Evolutionary conservation across 1,140 invertebrate genomes (phyloP), one percentile per base, ranked within the genome.

Genomic region (Babylonia areolata): DNA sequence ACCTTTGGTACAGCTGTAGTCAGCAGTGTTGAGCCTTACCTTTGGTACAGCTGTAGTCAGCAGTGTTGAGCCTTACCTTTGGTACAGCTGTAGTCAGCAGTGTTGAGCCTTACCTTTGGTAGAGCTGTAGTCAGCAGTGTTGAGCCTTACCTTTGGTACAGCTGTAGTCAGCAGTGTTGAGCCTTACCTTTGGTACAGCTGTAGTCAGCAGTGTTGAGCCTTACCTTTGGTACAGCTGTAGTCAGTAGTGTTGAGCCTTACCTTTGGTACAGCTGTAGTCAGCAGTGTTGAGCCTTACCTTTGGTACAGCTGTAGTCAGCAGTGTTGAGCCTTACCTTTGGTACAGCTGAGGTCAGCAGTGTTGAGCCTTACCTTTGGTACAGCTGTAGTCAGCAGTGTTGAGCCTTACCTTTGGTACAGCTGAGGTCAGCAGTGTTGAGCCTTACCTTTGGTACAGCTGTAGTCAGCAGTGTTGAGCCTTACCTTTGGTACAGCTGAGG

Each of bases 11-110:
- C 28, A 23, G 9, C 46, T 51, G 2, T 51, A n/a, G n/a, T n/a
- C n/a, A n/a, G n/a, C n/a, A n/a, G n/a, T n/a, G n/a, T n/a, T n/a
- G n/a, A n/a, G 78, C 40, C 51, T 23, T 80, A 80, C 78, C 54
- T 80, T 31, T 80, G 78, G 78, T 80, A 54, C 78, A 80, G 54
- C 78, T 80, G 78, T 42, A 54, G 78, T 80, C 39, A 80, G 78
- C 54, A 35, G 31, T 17, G 1, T 1, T 80, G 3, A 40, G 20
- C 28, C 2, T 40, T 40, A 1, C 23, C 3, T 37, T 73, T 73
- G 0, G n/a, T 73, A 0, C 28, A 23, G 9, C 46, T 51, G 2
- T 51, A n/a, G n/a, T n/a, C n/a, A n/a, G n/a, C n/a, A n/a, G n/a
- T n/a, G n/a, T n/a, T n/a, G n/a, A n/a, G 78, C 40, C 51, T 23